Evolutionary conservation across 2,113 vertebrate species (phyloP).

Genomic region (Syngnathus typhle): DNA sequence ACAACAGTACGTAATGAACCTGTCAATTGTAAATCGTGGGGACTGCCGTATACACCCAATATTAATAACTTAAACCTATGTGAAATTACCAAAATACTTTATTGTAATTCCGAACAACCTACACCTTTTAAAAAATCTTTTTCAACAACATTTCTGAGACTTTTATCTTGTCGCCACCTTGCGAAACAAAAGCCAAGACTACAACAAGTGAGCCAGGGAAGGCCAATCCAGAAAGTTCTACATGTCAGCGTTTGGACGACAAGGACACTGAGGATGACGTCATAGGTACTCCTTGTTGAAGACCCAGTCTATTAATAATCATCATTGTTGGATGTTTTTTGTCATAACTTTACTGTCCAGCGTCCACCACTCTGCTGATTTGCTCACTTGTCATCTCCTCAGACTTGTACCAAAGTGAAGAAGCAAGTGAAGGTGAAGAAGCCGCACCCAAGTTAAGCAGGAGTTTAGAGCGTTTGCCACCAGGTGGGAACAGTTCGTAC

Average conservation of each 20-base stretch:
- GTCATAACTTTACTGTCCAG: background rate
- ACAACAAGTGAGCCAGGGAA: conserved; percentile 4
- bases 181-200: conserved; percentile 10
- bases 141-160: background rate
- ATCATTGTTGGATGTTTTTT: background rate
- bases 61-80: too few relatives aligned
- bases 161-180: background rate
- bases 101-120: too few relatives aligned
- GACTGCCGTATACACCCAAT: too few relatives aligned
- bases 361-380: background rate
- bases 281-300: conserved; percentile 28
- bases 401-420: conserved; percentile 46
- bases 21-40: too few relatives aligned
- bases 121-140: too few relatives aligned
- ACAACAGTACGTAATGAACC: too few relatives aligned
- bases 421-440: background rate
- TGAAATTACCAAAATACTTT: too few relatives aligned
- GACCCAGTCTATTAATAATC: background rate
- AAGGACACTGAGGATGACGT: conserved; percentile 9
- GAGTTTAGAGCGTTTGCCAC: conserved; percentile 3
- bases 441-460: background rate
- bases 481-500: conserved; percentile 40
- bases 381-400: conserved; percentile 12
- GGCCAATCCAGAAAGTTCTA: conserved; percentile 8
- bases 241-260: background rate